A percentile compares a stretch with the other conserved stretches of the same genome.
These are phyloP conservation scores for Ochotona princeps DNA, from an alignment of 2,113 vertebrate species.

Conservation along the genomic window DNA sequence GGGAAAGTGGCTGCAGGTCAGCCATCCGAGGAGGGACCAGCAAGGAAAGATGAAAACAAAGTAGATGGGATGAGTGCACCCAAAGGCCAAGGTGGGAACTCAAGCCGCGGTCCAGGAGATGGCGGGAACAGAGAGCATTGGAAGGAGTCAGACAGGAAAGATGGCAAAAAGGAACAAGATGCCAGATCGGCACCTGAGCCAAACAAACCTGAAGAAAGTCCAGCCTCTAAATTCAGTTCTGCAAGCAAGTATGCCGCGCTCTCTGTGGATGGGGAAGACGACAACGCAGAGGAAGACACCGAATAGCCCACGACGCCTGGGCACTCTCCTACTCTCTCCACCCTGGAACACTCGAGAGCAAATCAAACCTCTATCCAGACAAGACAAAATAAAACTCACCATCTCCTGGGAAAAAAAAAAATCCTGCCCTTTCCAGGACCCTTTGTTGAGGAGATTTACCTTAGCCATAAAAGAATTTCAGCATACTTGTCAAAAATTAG, in stretches of 20 bases:
- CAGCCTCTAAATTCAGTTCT: conserved; percentile 93
- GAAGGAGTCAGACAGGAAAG: conserved; percentile 94
- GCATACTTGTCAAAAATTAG: too few species aligned
- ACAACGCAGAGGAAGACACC: conserved; percentile 87
- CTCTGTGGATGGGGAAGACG: conserved; percentile 92
- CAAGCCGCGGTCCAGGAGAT: conserved; percentile 88
- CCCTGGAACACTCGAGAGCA: conserved; percentile 81
- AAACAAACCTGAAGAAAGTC: conserved; percentile 93
- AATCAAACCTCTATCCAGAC: conserved; percentile 83
- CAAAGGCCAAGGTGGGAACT: conserved; percentile 85
- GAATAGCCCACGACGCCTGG: conserved; percentile 83
- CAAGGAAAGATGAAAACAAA: conserved; percentile 79
- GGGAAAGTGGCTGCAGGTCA: conserved; percentile 64
- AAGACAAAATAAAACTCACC: conserved; percentile 85
- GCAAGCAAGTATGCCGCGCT: conserved; percentile 95
- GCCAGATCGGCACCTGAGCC: conserved; percentile 92
- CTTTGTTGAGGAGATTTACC: too few species aligned
- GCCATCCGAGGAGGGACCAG: conserved; percentile 76
- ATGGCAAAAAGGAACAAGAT: conserved; percentile 91
- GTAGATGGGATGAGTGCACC: conserved; percentile 85
- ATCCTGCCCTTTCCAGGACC: too few species aligned
- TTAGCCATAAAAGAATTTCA: too few species aligned
- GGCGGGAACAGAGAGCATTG: conserved; percentile 90
- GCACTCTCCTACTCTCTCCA: conserved; percentile 79
- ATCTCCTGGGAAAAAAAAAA: too few species aligned